Evolutionary conservation across 2,888 invertebrate species (phyloP), one percentile per base, ranked within the genome.

Genomic region (Diachrysia chrysitis): DNA sequence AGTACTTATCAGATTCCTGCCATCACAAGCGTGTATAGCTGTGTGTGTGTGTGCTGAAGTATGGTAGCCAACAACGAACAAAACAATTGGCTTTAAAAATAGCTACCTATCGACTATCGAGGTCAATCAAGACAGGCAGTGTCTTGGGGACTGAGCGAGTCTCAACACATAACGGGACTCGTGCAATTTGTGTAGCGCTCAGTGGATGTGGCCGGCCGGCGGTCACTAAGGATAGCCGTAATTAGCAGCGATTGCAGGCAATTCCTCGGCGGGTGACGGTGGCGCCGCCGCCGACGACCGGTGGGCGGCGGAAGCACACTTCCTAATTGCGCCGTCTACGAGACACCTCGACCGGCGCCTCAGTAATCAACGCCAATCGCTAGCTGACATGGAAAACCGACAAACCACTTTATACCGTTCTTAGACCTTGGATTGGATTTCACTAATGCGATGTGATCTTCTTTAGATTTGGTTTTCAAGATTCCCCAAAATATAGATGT

Each of bases 261-360:
- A 93, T 93, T 93, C 92, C 84, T 90, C 89, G 90, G 88, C 89
- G 90, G 91, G 93, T 92, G 94, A 89, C 90, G 89, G 89, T 91
- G 93, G 93, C 93, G 93, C 91, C 90, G 91, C 82, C 76, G 88
- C 89, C 84, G 83, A 77, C 76, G 83, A 83, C 73, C 89, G 88
- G 95, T 95, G 95, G 95, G 95, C 95, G 95, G 95, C 95, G 95
- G 95, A 95, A 93, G 89, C 90, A 78, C 92, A 93, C 93, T 93
- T 95, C 95, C 95, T 95, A 94, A 95, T 95, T 95, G 91, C 90
- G 91, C 82, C 82, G 91, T 91, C 90, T 90, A 76, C 82, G 90
- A 88, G 94, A 93, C 94, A 95, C 95, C 95, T 94, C 92, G 87
- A 86, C 92, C 93, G 94, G 95, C 95, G 95, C 95, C 95, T 94